A percentile compares a stretch with the other conserved stretches of the same genome.
These are phyloP conservation scores for Polymixis flavicincta DNA, from an alignment of 2,888 invertebrate genomes.

Conservation along the genomic window DNA sequence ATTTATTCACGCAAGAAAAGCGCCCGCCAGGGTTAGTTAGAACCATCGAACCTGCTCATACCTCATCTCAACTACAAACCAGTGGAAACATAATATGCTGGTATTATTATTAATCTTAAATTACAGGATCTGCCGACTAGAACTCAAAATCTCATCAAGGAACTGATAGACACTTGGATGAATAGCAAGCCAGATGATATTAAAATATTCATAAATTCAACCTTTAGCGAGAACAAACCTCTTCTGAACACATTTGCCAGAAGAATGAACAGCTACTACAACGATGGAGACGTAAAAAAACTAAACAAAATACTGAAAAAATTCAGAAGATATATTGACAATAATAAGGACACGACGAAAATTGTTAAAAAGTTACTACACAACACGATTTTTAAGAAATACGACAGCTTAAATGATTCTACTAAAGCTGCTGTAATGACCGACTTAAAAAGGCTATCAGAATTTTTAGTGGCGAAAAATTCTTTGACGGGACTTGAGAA, in stretches of 20 bases:
- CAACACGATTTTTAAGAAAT: conserved; percentile 19
- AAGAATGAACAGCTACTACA: conserved; percentile 36
- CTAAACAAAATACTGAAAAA: conserved; percentile 32
- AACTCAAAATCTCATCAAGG: background rate
- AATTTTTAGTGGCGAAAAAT: conserved; percentile 4
- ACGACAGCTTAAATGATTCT: conserved; percentile 13
- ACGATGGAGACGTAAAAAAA: background rate
- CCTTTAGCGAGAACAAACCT: background rate
- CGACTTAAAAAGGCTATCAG: conserved; percentile 4
- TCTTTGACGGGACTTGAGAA: no score
- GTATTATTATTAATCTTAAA: no score
- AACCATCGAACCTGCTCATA: no score
- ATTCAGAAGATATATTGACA: conserved; percentile 6
- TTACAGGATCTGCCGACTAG: background rate
- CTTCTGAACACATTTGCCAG: background rate
- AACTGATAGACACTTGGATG: conserved; percentile 3
- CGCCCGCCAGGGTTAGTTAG: no score
- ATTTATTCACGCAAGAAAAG: no score
- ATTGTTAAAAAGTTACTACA: conserved; percentile 19
- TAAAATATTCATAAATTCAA: background rate
- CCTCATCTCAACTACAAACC: no score
- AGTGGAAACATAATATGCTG: no score
- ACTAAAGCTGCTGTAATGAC: background rate
- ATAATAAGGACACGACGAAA: background rate
- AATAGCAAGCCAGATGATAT: background rate